Evolutionary conservation across 2,888 invertebrate species (phyloP), one percentile per base, ranked within the genome.

Genomic region (Napeogenes inachia): DNA sequence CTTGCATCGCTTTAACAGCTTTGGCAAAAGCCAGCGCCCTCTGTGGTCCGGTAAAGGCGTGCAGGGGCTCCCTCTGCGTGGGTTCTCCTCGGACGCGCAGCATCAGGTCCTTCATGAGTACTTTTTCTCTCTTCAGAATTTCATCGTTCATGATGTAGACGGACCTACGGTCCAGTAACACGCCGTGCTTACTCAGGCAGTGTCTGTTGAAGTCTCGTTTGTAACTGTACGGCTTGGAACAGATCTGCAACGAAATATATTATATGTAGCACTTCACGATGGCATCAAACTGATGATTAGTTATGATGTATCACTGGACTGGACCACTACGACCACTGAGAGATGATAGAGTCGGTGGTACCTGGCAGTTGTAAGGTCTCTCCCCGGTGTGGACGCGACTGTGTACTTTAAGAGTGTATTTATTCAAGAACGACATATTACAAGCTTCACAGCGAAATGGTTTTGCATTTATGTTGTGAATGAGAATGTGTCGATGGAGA

Each of bases 211-310:
- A 87, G 66, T 87, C 87, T 63, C 78, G 79, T 67, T 85, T 87
- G 71, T 87, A 87, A 64, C 87, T 86, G 71, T 87, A 88, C 3
- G 87, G 84, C 65, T 85, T 87, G 0, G 80, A 80, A 68, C 87
- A 88, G 38, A 88, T 75, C 84, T 87, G 80, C 42, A 80, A 80
- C n/a, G 54, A 61, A 63, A 53, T 45, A 42, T 10, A 42, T 21
- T 21, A 21, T 21, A 21, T 21, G 21, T 21, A 21, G 21, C 21
- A 21, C 21, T 21, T 1, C 21, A 21, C 21, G 21, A 21, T 21
- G 21, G 21, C 21, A 21, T 21, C 21, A 0, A 21, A 21, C 21
- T 21, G 21, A 21, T 21, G n/a, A n/a, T 42, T 42, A 42, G 42
- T 42, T 10, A 10, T 42, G 12, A 12, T 2, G 10, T 10, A 2